These are phyloP conservation scores for Saguinus imperator DNA, from an alignment of 2,113 vertebrate genomes.

Conservation along the genomic window DNA sequence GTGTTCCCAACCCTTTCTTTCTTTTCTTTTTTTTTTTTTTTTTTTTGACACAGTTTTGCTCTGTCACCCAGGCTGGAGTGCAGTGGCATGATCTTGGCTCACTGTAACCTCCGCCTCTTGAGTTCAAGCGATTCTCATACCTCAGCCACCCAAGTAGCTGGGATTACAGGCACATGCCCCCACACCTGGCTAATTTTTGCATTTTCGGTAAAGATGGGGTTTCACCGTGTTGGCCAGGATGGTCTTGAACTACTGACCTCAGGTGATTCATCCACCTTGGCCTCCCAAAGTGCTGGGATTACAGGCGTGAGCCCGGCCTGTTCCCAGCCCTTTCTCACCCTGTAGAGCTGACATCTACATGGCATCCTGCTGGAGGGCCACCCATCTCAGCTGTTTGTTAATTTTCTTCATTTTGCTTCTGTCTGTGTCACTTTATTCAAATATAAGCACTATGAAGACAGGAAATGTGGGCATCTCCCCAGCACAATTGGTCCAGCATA, in stretches of 20 bases:
- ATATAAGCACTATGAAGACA: neutral
- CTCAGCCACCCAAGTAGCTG: neutral
- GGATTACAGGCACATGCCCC: neutral
- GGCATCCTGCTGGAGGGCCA: neutral
- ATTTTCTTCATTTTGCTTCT: neutral
- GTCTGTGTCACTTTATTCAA: neutral
- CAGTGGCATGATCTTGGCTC: neutral
- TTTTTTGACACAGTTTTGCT: neutral
- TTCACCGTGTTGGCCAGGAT: neutral
- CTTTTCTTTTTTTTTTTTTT: neutral
- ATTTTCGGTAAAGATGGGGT: neutral
- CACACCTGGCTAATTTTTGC: neutral
- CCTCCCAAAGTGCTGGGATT: neutral
- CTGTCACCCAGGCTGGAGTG: neutral
- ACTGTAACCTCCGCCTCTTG: neutral
- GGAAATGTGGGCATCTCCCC: neutral
- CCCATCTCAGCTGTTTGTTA: neutral
- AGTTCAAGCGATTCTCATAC: neutral
- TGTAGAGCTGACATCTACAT: neutral
- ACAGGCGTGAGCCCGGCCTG: neutral
- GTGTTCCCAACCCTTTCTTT: neutral
- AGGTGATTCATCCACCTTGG: neutral
- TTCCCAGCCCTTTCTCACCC: neutral
- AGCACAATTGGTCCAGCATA: rapidly evolving
- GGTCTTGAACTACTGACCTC: neutral